These are phyloP conservation scores for Anniella stebbinsi DNA, from an alignment of 2,797 vertebrate species.

Conservation along the genomic window DNA sequence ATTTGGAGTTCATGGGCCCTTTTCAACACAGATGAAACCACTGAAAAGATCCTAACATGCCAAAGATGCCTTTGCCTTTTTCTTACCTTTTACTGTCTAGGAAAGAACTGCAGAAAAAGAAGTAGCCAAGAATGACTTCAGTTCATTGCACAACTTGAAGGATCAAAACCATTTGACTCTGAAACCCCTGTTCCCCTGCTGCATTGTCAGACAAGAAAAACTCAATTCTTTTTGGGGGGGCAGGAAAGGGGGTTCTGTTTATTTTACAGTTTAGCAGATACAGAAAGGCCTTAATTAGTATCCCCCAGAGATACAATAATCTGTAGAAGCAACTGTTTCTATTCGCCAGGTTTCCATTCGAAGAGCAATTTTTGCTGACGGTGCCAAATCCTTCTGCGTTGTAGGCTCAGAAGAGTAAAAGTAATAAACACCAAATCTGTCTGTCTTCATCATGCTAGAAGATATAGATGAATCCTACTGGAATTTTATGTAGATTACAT, in stretches of 20 bases:
- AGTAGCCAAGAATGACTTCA: slow-evolving; percentile 64
- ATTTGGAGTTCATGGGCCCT: not conserved
- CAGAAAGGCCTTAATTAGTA: slow-evolving; percentile 25
- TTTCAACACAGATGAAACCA: slow-evolving; percentile 12
- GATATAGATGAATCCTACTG: slow-evolving; percentile 44
- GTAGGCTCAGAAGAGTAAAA: slow-evolving; percentile 58
- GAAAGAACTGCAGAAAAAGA: slow-evolving; percentile 28
- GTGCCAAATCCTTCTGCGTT: slow-evolving; percentile 60
- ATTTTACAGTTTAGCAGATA: not conserved
- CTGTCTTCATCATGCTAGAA: slow-evolving; percentile 7
- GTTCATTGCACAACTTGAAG: slow-evolving; percentile 19
- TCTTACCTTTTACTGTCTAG: slow-evolving; percentile 28
- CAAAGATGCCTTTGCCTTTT: not conserved
- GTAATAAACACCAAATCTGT: slow-evolving; percentile 54
- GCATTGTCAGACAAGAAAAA: slow-evolving; percentile 38
- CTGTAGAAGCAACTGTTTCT: slow-evolving; percentile 26
- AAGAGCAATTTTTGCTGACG: not conserved
- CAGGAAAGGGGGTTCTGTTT: not conserved
- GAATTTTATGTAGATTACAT: slow-evolving; percentile 52
- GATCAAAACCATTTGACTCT: slow-evolving; percentile 71
- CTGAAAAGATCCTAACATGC: slow-evolving; percentile 10
- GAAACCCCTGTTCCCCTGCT: slow-evolving; percentile 53
- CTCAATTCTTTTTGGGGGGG: not conserved
- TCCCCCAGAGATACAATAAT: slow-evolving; percentile 23
- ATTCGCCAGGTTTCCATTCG: slow-evolving; percentile 26